Percentiles rank a stretch among this genome's conserved stretches.
phyloP scores from a whole-genome alignment of 2,888 invertebrate species.

The Phyto melanocephala region DNA sequence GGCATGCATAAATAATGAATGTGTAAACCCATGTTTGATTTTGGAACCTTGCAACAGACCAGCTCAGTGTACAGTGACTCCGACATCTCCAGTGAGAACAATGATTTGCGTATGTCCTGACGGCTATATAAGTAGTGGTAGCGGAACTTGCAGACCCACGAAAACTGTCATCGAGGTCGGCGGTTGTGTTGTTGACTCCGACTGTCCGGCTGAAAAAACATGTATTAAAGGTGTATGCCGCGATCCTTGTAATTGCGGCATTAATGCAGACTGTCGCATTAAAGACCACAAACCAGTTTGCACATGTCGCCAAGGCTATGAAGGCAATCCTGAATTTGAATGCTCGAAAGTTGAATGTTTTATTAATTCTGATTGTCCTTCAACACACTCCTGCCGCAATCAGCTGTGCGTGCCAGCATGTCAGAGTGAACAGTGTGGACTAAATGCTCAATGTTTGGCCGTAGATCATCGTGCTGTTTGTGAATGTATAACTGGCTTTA shows the following conservation, averaged over 20 bases:
- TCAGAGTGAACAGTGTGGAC: slow-evolving; percentile 86
- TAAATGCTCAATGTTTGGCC: slow-evolving; percentile 88
- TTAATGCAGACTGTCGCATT: slow-evolving; percentile 90
- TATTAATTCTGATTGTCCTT: slow-evolving; percentile 87
- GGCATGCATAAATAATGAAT: slow-evolving; percentile 90
- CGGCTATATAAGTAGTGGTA: slow-evolving; percentile 91
- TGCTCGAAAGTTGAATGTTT: slow-evolving; percentile 88
- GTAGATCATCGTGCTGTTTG: slow-evolving; percentile 90
- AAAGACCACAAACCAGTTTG: slow-evolving; percentile 93
- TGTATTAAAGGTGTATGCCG: slow-evolving; percentile 89
- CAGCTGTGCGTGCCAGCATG: slow-evolving; percentile 91
- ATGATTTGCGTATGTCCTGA: slow-evolving; percentile 94
- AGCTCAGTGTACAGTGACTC: slow-evolving; percentile 89
- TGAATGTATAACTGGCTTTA: slow-evolving; percentile 89
- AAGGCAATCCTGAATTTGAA: slow-evolving; percentile 90
- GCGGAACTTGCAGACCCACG: slow-evolving; percentile 88
- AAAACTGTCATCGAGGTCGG: slow-evolving; percentile 82
- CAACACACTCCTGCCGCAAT: slow-evolving; percentile 90
- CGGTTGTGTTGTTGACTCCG: slow-evolving; percentile 87
- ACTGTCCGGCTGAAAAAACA: slow-evolving; percentile 88
- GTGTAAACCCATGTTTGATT: slow-evolving; percentile 89
- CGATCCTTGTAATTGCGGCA: slow-evolving; percentile 91
- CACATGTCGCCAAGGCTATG: slow-evolving; percentile 89
- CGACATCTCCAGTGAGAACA: slow-evolving; percentile 90
- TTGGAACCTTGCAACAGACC: slow-evolving; percentile 89